These are phyloP conservation scores for Atractosteus spatula DNA, from an alignment of 2,113 vertebrate genomes.

Conservation along the genomic window DNA sequence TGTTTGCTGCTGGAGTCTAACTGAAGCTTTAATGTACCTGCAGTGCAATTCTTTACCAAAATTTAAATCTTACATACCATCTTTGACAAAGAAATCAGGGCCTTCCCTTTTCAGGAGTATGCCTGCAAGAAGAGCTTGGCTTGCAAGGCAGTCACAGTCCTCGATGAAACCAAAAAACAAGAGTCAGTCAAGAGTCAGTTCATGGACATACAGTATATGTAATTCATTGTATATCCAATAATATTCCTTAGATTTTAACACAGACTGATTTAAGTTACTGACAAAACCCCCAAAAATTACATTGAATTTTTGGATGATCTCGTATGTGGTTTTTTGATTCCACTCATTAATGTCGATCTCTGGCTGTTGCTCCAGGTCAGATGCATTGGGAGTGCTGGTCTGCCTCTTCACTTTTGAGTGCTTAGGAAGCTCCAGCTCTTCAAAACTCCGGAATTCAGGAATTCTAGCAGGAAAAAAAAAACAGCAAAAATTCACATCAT, in stretches of 20 bases:
- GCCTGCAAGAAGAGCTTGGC: conserved; percentile 82
- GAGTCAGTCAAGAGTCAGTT: neutral
- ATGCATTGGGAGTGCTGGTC: conserved; percentile 78
- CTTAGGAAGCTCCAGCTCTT: conserved; percentile 90
- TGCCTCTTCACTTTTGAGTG: conserved; percentile 96
- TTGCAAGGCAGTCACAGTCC: conserved; percentile 85
- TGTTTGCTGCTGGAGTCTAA: neutral
- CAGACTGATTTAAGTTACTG: too few species aligned
- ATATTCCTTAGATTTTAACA: too few species aligned
- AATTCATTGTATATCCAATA: too few species aligned
- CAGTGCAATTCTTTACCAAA: neutral
- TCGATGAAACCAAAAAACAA: conserved; percentile 40
- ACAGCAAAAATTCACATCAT: neutral
- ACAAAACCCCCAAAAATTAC: conserved; percentile 60
- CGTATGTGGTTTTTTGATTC: conserved; percentile 72
- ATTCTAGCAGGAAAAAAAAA: conserved; percentile 61
- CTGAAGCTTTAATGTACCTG: too few species aligned
- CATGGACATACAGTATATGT: neutral
- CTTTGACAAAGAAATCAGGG: conserved; percentile 79
- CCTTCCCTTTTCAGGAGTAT: conserved; percentile 88
- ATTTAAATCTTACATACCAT: conserved; percentile 67
- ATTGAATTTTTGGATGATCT: conserved; percentile 86
- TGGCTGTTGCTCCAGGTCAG: conserved; percentile 81
- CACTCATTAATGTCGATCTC: conserved; percentile 80
- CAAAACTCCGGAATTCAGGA: conserved; percentile 91